Evolutionary conservation across 2,888 invertebrate species (phyloP).

Genomic region (Prenolepis imparis): DNA sequence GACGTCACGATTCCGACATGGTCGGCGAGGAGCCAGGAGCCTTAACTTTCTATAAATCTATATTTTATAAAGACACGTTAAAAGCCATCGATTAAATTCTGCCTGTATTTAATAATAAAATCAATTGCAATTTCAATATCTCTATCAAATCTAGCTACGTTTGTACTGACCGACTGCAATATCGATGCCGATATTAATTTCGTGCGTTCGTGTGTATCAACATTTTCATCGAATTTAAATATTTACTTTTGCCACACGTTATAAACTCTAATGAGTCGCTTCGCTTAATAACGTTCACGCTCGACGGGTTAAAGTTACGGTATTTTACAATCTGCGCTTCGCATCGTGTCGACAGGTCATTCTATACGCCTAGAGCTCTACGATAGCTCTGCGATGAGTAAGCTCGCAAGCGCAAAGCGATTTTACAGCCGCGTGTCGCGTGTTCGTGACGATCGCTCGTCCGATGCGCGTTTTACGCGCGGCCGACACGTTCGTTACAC

Average conservation of each 20-base stretch:
- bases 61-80: background rate
- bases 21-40: too few species aligned
- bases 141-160: background rate
- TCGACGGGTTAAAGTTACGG: slow-evolving; percentile 5
- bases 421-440: slow-evolving; percentile 32
- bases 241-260: slow-evolving; percentile 7
- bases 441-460: slow-evolving; percentile 32
- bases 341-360: slow-evolving; percentile 24
- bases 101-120: background rate
- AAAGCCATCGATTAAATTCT: background rate
- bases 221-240: slow-evolving; percentile 29
- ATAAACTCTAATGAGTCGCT: slow-evolving; percentile 28
- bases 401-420: slow-evolving; percentile 20
- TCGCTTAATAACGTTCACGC: slow-evolving; percentile 9
- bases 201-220: background rate
- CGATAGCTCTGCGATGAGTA: slow-evolving; percentile 42
- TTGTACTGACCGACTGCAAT: background rate
- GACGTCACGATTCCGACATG: too few species aligned
- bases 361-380: background rate
- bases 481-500: slow-evolving; percentile 49
- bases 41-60: background rate
- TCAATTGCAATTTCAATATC: background rate
- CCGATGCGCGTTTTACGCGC: slow-evolving; percentile 34
- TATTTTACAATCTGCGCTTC: slow-evolving; percentile 22
- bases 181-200: slow-evolving; percentile 3